These are phyloP conservation scores for Pristionchus mayeri DNA, from an alignment of 2,888 invertebrate genomes.

Conservation along the genomic window DNA sequence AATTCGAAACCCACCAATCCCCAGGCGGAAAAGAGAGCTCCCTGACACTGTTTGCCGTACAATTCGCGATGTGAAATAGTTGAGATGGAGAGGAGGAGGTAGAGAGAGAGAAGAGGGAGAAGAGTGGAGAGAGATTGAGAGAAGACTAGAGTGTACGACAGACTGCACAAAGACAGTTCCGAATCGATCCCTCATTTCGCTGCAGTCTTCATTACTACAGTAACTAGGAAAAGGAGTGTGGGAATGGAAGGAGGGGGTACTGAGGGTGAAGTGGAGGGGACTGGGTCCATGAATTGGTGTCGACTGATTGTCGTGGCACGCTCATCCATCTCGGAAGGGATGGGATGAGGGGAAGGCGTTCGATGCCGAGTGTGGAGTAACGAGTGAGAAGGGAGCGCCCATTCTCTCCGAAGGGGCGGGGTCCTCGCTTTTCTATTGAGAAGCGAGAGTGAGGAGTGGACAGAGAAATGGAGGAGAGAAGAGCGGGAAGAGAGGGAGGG, in stretches of 20 bases:
- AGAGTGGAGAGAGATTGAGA: not conserved
- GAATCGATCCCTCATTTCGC: constrained; percentile 25
- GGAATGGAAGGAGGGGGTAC: not conserved
- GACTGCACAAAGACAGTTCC: not conserved
- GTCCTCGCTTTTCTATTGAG: constrained; percentile 29
- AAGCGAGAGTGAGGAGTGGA: constrained; percentile 16
- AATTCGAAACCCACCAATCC: not conserved
- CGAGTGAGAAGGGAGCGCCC: constrained; percentile 24
- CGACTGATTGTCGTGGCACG: no score
- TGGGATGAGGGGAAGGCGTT: not conserved
- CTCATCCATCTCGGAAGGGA: no score
- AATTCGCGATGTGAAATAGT: constrained; percentile 30
- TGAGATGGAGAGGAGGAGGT: not conserved
- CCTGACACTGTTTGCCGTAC: constrained; percentile 29
- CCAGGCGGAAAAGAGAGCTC: constrained; percentile 23
- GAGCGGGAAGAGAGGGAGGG: not conserved
- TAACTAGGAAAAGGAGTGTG: not conserved
- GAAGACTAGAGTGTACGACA: not conserved
- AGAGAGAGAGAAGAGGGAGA: not conserved
- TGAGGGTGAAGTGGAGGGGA: not conserved
- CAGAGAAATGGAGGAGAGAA: not conserved
- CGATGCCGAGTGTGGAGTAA: constrained; percentile 31
- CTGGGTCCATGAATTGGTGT: not conserved
- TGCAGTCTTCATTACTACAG: not conserved
- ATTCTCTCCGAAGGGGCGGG: constrained; percentile 24